phyloP scores from a whole-genome alignment of 1,140 invertebrate species.

The Heliconius melpomene region DNA sequence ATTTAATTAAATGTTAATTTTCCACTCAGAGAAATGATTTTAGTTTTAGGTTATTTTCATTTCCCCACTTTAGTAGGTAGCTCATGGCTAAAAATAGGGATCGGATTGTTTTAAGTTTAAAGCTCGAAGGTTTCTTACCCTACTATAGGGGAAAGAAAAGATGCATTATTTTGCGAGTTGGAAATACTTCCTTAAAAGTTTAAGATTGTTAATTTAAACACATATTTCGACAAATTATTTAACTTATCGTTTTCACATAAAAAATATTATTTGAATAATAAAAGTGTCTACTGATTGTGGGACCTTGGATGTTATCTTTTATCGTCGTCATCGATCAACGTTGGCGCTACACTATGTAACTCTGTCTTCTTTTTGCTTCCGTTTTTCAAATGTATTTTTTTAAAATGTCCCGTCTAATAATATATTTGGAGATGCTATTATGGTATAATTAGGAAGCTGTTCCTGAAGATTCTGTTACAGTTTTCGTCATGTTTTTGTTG shows the following conservation, averaged over 20 bases:
- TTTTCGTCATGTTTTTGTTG: too few relatives aligned
- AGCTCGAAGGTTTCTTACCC: too few relatives aligned
- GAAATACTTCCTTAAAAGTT: too few relatives aligned
- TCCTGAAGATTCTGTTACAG: too few relatives aligned
- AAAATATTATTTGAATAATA: background rate
- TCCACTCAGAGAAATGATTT: too few relatives aligned
- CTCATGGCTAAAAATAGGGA: too few relatives aligned
- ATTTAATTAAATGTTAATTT: too few relatives aligned
- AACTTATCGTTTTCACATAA: background rate
- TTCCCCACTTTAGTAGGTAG: too few relatives aligned
- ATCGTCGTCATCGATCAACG: slow-evolving; percentile 4
- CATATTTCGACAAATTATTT: background rate
- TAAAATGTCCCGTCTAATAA: background rate
- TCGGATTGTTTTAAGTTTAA: too few relatives aligned
- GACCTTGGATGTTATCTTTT: slow-evolving; percentile 10
- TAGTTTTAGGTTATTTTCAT: too few relatives aligned
- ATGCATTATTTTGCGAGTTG: background rate
- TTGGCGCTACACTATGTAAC: background rate
- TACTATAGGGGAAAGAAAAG: too few relatives aligned
- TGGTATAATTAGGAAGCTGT: background rate
- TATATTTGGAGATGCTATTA: background rate
- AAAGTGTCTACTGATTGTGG: slow-evolving; percentile 15
- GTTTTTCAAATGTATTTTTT: background rate
- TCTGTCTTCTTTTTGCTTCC: background rate
- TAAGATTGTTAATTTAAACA: background rate